phyloP scores from a whole-genome alignment of 2,113 vertebrate species.

The Pycnonotus jocosus region DNA sequence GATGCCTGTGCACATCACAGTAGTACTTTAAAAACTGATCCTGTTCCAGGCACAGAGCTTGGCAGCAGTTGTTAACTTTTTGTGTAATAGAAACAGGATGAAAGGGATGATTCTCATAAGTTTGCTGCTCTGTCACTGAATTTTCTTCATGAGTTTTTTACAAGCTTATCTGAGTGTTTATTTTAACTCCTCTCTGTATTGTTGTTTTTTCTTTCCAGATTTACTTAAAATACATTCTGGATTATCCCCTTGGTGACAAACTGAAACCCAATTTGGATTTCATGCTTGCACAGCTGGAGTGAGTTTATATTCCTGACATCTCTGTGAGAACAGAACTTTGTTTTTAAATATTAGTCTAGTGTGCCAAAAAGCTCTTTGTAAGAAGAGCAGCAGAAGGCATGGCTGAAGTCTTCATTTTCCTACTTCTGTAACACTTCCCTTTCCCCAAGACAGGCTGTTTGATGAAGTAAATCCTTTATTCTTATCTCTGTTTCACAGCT shows the following conservation, averaged over 20 bases:
- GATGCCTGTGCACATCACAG: background rate
- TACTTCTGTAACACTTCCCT: background rate
- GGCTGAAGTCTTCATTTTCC: background rate
- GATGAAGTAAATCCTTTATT: background rate
- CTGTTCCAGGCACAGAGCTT: background rate
- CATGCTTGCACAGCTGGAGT: conserved; percentile 87
- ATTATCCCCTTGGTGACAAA: conserved; percentile 91
- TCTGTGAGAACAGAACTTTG: background rate
- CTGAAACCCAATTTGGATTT: conserved; percentile 86
- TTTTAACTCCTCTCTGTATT: background rate
- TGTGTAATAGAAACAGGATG: background rate
- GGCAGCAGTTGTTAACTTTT: background rate
- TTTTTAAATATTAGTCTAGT: background rate
- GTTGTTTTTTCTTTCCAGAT: conserved; percentile 74
- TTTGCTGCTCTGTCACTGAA: background rate
- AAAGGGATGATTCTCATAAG: background rate
- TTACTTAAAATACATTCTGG: conserved; percentile 93
- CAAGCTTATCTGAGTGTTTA: background rate
- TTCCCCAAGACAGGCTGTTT: background rate
- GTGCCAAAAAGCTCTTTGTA: background rate
- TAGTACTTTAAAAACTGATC: background rate
- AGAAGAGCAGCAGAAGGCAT: background rate
- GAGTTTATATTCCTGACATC: conserved; percentile 9
- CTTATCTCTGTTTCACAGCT: background rate
- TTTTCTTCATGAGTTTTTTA: background rate